Conservation (phyloP, 2,888 invertebrate genomes). For the Tenthredo distinguenda region DNA sequence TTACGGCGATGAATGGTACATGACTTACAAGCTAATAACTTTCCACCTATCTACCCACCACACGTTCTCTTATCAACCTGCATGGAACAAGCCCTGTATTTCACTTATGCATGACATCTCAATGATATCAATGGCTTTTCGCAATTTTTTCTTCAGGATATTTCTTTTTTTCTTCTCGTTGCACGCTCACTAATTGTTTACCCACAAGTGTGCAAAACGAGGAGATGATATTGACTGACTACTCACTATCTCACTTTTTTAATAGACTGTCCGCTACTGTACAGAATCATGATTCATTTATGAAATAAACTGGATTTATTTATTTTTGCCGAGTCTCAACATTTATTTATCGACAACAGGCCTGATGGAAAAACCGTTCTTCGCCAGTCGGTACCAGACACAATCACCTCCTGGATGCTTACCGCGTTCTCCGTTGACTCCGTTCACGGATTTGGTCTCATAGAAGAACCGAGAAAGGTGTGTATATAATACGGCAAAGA, state of each 20-base stretch:
- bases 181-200: neutral
- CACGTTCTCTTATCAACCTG: constrained; percentile 77
- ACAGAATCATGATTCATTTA: too few species aligned
- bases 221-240: neutral
- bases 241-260: neutral
- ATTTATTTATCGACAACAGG: constrained; percentile 66
- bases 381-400: constrained; percentile 87
- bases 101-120: constrained; percentile 86
- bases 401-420: constrained; percentile 91
- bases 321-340: neutral
- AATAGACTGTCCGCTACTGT: neutral
- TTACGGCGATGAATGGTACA: constrained; percentile 3
- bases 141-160: constrained; percentile 90
- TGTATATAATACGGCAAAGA: constrained; percentile 33
- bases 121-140: constrained; percentile 88
- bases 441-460: constrained; percentile 87
- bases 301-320: neutral
- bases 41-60: neutral
- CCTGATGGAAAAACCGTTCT: constrained; percentile 82
- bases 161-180: constrained; percentile 69
- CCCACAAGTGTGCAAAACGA: neutral
- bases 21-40: neutral
- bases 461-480: constrained; percentile 83
- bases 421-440: constrained; percentile 91
- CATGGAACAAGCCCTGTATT: constrained; percentile 89